Evolutionary conservation across 2,888 invertebrate genomes (phyloP).

Genomic region (Lacanobia wlatinum): DNA sequence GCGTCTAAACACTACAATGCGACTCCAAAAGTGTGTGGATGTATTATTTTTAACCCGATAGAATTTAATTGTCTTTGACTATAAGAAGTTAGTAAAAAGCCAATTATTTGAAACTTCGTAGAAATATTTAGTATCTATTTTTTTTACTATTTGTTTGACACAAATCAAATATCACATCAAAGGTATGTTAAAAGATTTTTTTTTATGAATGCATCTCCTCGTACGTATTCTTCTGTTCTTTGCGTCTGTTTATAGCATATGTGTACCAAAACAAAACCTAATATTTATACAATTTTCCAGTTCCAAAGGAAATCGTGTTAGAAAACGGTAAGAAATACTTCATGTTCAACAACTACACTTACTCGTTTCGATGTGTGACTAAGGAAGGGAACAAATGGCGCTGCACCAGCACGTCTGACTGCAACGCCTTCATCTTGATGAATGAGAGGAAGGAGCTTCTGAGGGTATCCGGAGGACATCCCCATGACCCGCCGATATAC

Average conservation of each 20-base stretch:
- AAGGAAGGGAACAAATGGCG: slow-evolving; percentile 7
- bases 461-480: neutral
- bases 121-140: too few relatives aligned
- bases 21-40: too few relatives aligned
- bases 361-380: slow-evolving; percentile 1
- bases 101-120: too few relatives aligned
- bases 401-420: slow-evolving; percentile 8
- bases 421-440: slow-evolving; percentile 7
- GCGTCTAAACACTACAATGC: too few relatives aligned
- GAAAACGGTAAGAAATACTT: slow-evolving; percentile 4
- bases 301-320: neutral
- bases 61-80: too few relatives aligned
- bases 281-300: slow-evolving; percentile 9
- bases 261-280: neutral
- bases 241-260: neutral
- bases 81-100: too few relatives aligned
- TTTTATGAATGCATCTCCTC: too few relatives aligned
- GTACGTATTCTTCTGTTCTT: too few relatives aligned
- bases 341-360: slow-evolving; percentile 16
- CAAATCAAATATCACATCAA: too few relatives aligned
- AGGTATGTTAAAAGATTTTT: too few relatives aligned
- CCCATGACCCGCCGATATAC: slow-evolving; percentile 1
- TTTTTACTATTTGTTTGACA: too few relatives aligned
- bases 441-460: neutral
- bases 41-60: too few relatives aligned